phyloP scores from a whole-genome alignment of 2,113 vertebrate species.

The Festucalex cinctus region DNA sequence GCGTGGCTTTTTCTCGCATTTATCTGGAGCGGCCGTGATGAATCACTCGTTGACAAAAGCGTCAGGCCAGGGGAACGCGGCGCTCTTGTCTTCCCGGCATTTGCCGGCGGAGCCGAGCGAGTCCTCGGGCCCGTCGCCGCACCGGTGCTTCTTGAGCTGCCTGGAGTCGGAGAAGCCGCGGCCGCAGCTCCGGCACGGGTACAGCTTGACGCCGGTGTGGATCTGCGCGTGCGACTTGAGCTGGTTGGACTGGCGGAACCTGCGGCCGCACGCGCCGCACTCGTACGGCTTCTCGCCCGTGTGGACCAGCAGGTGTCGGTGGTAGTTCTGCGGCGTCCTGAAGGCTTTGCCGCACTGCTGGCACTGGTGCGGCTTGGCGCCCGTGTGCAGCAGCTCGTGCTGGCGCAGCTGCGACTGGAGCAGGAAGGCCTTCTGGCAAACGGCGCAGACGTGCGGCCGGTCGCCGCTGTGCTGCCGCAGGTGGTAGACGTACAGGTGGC shows the following conservation, averaged over 20 bases:
- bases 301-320: conserved; percentile 62
- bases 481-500: conserved; percentile 58
- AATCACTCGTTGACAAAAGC: conserved; percentile 12
- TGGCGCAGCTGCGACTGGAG: conserved; percentile 58
- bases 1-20: background rate
- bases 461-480: conserved; percentile 52
- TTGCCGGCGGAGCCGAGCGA: background rate
- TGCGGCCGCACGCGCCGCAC: conserved; percentile 47
- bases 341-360: conserved; percentile 55
- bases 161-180: conserved; percentile 65
- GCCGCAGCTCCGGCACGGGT: conserved; percentile 48
- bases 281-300: conserved; percentile 63
- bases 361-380: conserved; percentile 57
- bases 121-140: conserved; percentile 1
- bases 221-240: conserved; percentile 70
- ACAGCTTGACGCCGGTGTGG: conserved; percentile 64
- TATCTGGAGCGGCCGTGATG: background rate
- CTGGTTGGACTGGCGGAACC: conserved; percentile 65
- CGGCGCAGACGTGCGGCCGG: conserved; percentile 52
- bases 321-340: conserved; percentile 57
- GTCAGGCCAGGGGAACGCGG: conserved; percentile 25
- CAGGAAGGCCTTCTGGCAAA: conserved; percentile 72
- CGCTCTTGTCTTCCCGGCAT: conserved; percentile 8
- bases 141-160: conserved; percentile 66
- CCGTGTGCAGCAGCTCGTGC: conserved; percentile 62